Percentiles rank a stretch among this genome's conserved stretches.
Evolutionary conservation across 2,888 invertebrate genomes (phyloP).

Genomic region (Bruchidius siliquastri): DNA sequence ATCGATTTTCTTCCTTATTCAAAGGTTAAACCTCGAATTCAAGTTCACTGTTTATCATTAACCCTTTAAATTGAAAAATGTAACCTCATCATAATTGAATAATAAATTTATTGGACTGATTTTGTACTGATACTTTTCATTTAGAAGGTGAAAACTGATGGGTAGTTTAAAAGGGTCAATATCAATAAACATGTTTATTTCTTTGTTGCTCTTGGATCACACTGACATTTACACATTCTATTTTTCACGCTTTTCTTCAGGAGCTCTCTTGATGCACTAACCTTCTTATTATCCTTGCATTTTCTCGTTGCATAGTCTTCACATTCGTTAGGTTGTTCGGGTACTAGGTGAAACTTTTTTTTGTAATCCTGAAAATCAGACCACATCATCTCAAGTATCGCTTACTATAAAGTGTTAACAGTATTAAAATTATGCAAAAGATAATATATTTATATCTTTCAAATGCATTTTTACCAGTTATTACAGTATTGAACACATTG

Average conservation of each 20-base stretch:
- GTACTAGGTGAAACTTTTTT: not conserved
- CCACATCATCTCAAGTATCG: too few species aligned
- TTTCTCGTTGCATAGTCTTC: not conserved
- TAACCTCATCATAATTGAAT: too few species aligned
- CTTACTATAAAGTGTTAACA: not conserved
- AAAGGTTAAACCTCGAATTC: too few species aligned
- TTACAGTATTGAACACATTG: too few species aligned
- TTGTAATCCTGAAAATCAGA: not conserved
- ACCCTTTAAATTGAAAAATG: too few species aligned
- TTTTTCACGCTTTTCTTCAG: not conserved
- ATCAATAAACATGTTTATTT: not conserved
- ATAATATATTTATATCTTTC: too few species aligned
- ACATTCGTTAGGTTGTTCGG: not conserved
- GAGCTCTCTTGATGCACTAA: not conserved
- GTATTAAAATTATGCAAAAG: not conserved
- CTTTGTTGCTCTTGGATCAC: not conserved
- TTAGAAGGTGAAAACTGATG: too few species aligned
- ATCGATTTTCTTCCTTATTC: too few species aligned
- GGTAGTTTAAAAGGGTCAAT: not conserved
- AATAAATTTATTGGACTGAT: too few species aligned
- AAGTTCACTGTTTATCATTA: too few species aligned
- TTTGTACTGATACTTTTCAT: too few species aligned
- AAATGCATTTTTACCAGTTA: not conserved
- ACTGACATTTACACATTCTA: not conserved
- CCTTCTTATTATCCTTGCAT: not conserved